A percentile compares a stretch with the other conserved stretches of the same genome.
phyloP scores from a whole-genome alignment of 2,888 invertebrate genomes.

The Notodonta ziczac region DNA sequence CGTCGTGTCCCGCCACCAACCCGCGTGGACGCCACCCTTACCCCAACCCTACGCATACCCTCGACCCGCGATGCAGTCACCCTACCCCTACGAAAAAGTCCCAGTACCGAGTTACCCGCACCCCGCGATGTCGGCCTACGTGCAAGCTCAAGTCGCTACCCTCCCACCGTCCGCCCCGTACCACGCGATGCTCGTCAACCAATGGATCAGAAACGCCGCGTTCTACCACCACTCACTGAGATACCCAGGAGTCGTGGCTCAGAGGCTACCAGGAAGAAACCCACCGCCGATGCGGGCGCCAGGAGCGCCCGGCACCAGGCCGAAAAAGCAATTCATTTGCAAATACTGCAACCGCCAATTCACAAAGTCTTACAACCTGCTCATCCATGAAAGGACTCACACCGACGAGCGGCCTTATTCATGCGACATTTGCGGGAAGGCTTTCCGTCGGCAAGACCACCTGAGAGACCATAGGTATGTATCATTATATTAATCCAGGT shows the following conservation, averaged over 20 bases:
- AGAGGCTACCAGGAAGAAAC: constrained; percentile 79
- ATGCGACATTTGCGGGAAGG: constrained; percentile 98
- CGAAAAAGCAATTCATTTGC: constrained; percentile 97
- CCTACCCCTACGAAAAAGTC: constrained; percentile 72
- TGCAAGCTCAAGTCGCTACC: constrained; percentile 77
- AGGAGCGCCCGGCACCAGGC: constrained; percentile 85
- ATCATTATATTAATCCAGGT: constrained; percentile 15
- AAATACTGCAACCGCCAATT: constrained; percentile 98
- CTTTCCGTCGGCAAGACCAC: constrained; percentile 97
- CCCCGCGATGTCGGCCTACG: constrained; percentile 73
- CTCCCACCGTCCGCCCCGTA: constrained; percentile 78
- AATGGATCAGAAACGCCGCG: constrained; percentile 90
- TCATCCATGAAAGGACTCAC: constrained; percentile 98
- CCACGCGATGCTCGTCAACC: constrained; percentile 88
- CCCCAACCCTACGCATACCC: constrained; percentile 70
- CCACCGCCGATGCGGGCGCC: constrained; percentile 84
- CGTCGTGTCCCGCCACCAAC: constrained; percentile 71
- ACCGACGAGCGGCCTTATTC: constrained; percentile 98
- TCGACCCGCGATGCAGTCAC: constrained; percentile 64
- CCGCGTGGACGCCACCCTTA: constrained; percentile 64
- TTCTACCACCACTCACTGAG: constrained; percentile 85
- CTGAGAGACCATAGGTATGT: constrained; percentile 94
- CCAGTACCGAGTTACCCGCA: constrained; percentile 66
- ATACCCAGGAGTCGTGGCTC: constrained; percentile 79
- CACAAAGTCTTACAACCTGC: constrained; percentile 98